phyloP scores from a whole-genome alignment of 2,113 vertebrate species.

The Probosciger aterrimus region DNA sequence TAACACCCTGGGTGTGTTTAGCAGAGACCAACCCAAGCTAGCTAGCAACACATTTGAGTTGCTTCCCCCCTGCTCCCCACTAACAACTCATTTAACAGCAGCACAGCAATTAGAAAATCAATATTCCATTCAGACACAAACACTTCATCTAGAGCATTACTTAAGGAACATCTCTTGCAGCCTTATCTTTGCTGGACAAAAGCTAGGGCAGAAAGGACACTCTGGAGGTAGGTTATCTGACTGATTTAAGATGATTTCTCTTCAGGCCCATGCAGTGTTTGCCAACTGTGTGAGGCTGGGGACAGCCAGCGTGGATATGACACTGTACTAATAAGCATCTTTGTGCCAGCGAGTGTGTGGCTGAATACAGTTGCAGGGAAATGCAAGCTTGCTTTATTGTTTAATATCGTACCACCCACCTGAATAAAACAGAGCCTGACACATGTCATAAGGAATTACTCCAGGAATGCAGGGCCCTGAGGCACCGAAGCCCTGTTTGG shows the following conservation, averaged over 20 bases:
- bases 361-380: constrained; percentile 7
- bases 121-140: constrained; percentile 55
- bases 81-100: constrained; percentile 74
- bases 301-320: background rate
- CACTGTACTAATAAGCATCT: constrained; percentile 13
- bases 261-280: background rate
- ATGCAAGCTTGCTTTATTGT: constrained; percentile 51
- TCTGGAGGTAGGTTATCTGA: background rate
- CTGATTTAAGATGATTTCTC: background rate
- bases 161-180: background rate
- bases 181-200: background rate
- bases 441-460: constrained; percentile 66
- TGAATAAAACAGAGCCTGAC: constrained; percentile 66
- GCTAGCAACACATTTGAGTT: constrained; percentile 35
- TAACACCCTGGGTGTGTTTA: constrained; percentile 23
- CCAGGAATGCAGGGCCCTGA: constrained; percentile 13
- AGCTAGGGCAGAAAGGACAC: background rate
- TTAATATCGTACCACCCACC: constrained; percentile 58
- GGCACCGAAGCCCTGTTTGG: constrained; percentile 42
- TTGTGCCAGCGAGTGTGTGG: background rate
- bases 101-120: constrained; percentile 73
- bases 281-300: background rate
- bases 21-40: constrained; percentile 48
- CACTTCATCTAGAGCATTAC: constrained; percentile 9
- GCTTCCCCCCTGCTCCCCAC: constrained; percentile 2